phyloP scores from a whole-genome alignment of 2,113 vertebrate species.

The Clarias batrachus region DNA sequence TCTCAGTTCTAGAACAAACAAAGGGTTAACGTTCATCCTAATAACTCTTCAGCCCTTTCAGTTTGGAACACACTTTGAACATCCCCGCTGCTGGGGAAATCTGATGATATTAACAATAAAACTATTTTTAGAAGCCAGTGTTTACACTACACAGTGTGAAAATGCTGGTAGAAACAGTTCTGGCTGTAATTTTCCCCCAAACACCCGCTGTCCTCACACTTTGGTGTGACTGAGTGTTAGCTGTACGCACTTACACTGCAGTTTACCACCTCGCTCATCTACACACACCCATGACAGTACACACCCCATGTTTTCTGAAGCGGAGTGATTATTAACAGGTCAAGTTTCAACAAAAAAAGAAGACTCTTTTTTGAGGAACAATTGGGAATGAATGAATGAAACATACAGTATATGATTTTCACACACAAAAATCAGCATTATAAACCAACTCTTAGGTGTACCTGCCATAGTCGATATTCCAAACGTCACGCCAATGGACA shows the following conservation, averaged over 20 bases:
- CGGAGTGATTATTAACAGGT: not conserved
- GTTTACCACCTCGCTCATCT: not conserved
- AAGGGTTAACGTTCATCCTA: not conserved
- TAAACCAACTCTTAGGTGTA: slow-evolving; percentile 51
- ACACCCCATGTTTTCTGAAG: not conserved
- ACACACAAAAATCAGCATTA: not conserved
- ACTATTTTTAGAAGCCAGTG: not conserved
- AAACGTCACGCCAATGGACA: slow-evolving; percentile 92
- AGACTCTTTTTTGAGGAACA: not conserved
- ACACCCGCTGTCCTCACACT: not conserved
- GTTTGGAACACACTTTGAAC: not conserved
- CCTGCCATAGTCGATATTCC: slow-evolving; percentile 98
- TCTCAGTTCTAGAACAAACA: not conserved
- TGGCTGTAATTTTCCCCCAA: not conserved
- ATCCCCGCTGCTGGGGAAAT: not conserved
- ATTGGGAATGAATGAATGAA: not conserved
- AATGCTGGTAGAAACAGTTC: not conserved
- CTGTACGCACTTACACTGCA: not conserved
- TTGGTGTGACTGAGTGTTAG: not conserved
- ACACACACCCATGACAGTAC: not conserved
- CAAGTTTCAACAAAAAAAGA: not conserved
- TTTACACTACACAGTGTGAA: not conserved
- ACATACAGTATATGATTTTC: not conserved
- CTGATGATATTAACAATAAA: not conserved
- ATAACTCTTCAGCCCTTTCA: not conserved